Evolutionary conservation across 2,797 vertebrate species (phyloP), one percentile per base, ranked within the genome.

Genomic region (Ambastaia sidthimunki): DNA sequence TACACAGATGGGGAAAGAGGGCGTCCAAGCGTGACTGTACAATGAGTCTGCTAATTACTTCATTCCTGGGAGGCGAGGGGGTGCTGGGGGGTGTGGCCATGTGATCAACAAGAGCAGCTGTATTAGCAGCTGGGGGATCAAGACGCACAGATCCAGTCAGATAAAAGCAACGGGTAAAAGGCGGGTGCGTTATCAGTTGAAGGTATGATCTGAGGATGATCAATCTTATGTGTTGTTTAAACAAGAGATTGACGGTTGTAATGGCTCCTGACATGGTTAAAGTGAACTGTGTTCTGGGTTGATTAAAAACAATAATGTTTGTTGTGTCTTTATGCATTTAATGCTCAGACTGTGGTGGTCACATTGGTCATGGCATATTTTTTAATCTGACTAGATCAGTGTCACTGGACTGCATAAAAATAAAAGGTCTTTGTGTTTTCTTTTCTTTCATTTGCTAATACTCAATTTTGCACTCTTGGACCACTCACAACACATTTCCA

Each of bases 21-120:
- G 87, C 86, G 88, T 71, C 85, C 54, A 85, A 91, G 90, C 88
- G 84, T 89, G 87, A 90, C 88, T 88, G 84, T 89, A 89, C 88
- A 92, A 92, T 90, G 88, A 91, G 87, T 89, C 85, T 86, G 86
- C 85, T 92, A 91, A 92, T 92, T 89, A 87, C 78, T 63, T 59
- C 28, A 71, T 75, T 74, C 59, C 41, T 83, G 71, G 34, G 37
- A 34, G 44, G 55, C 5, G 37, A 28, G 62, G 84, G 77, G 80
- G 67, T 77, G 84, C 84, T 87, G 52, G 76, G 86, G 86, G 84
- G 28, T 41, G 87, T 72, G 72, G 80, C 69, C 13, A 57, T 83
- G 81, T 80, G 71, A 85, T 84, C 88, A 87, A 86, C 80, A 86
- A 76, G 80, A 84, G 72, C 82, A 80, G 71, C 73, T 87, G 79